Evolutionary conservation across 92 coral and sea anemone species (phyloP).

Genomic region (Siderastrea radians): DNA sequence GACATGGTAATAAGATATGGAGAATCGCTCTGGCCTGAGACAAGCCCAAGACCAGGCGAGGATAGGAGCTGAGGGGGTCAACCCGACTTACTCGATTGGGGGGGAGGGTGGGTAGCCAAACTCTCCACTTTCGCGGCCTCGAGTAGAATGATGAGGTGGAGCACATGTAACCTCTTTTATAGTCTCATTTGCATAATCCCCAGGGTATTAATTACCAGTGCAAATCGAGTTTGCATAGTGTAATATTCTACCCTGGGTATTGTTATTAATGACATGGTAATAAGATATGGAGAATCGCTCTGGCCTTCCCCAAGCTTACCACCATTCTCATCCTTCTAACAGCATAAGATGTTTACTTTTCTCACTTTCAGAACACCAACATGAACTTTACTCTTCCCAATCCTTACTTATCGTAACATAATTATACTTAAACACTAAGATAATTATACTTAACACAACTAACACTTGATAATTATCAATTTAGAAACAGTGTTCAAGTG

Average conservation of each 20-base stretch:
- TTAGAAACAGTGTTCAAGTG: background rate
- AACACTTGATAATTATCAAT: background rate
- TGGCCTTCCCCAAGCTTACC: conserved; percentile 20
- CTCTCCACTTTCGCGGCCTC: background rate
- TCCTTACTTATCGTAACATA: background rate
- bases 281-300: conserved; percentile 22
- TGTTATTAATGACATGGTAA: conserved; percentile 19
- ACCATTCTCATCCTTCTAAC: conserved; percentile 2
- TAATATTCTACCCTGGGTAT: conserved; percentile 32
- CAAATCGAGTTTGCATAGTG: conserved; percentile 20
- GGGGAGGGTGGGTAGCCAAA: conserved; percentile 10
- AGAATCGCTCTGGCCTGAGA: conserved; percentile 21
- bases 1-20: conserved; percentile 5
- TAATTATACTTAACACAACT: background rate
- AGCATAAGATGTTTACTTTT: background rate
- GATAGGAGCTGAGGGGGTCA: background rate
- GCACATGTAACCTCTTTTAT: background rate
- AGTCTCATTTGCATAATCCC: conserved; percentile 6
- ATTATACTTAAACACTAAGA: background rate
- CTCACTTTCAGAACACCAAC: no score
- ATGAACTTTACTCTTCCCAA: conserved; percentile 12
- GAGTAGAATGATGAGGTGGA: conserved; percentile 1
- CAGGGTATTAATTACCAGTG: conserved; percentile 6
- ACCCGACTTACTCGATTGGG: conserved; percentile 12
- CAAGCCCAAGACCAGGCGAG: conserved; percentile 21